Evolutionary conservation across 2,797 vertebrate species (phyloP).

Genomic region (Mycteria americana): DNA sequence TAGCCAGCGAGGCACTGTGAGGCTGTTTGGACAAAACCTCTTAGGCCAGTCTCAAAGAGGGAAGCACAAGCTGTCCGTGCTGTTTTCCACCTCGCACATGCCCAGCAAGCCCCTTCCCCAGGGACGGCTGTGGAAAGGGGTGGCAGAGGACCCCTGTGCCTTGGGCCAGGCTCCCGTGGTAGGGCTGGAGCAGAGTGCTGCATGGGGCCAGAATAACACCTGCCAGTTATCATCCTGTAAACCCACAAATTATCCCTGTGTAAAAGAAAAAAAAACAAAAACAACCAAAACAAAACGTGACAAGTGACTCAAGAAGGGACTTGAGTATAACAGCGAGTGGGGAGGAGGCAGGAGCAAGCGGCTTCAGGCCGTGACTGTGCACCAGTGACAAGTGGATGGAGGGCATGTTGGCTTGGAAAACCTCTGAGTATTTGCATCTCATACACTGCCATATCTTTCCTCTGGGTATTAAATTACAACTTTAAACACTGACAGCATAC

Average conservation of each 20-base stretch:
- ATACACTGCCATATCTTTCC: not conserved
- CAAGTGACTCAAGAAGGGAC: not conserved
- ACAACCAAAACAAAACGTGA: no score
- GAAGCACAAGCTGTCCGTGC: not conserved
- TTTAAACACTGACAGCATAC: slow-evolving; percentile 6
- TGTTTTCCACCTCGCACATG: fast-evolving
- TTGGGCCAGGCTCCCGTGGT: not conserved
- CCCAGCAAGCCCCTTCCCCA: not conserved
- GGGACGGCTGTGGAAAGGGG: not conserved
- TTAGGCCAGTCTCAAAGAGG: not conserved
- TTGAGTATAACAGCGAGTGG: not conserved
- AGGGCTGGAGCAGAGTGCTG: not conserved
- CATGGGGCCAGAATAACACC: not conserved
- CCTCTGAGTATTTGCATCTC: not conserved
- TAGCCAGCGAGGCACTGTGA: not conserved
- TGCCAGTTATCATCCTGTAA: not conserved
- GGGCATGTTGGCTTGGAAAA: not conserved
- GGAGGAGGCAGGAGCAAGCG: not conserved
- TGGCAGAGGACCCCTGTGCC: not conserved
- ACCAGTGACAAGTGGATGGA: not conserved
- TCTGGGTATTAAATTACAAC: slow-evolving; percentile 18
- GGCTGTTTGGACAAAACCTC: not conserved
- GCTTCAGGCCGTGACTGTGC: not conserved
- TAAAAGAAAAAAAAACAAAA: not conserved
- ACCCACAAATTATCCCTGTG: not conserved